These are phyloP conservation scores for Sipha maydis DNA, from an alignment of 2,888 invertebrate species.

Conservation along the genomic window DNA sequence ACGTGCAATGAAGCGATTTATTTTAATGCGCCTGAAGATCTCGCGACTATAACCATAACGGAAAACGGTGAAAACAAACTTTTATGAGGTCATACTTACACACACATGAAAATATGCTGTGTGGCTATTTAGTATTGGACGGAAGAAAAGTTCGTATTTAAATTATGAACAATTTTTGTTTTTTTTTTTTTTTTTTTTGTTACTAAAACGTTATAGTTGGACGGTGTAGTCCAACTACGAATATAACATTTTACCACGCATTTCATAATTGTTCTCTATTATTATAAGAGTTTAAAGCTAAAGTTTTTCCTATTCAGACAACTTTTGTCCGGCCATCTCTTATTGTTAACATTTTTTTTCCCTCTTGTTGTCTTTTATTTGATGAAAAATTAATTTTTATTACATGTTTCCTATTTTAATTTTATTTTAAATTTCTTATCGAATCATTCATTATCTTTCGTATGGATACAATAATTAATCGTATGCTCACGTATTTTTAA, in stretches of 20 bases:
- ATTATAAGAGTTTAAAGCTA: not conserved
- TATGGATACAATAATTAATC: no score
- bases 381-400: no score
- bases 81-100: no score
- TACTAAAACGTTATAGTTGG: not conserved
- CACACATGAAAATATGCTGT: not conserved
- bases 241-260: not conserved
- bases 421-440: no score
- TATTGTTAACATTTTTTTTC: not conserved
- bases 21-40: no score
- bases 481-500: no score
- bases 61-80: no score
- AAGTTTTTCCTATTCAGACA: not conserved
- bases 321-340: not conserved
- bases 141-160: slow-evolving; percentile 19
- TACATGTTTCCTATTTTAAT: no score
- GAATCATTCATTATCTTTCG: no score
- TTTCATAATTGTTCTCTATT: slow-evolving; percentile 28
- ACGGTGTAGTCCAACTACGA: not conserved
- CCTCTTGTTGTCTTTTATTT: not conserved
- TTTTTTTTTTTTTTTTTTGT: slow-evolving; percentile 16
- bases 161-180: slow-evolving; percentile 1
- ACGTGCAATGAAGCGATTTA: no score
- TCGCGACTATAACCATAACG: no score
- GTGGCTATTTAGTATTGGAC: slow-evolving; percentile 16